A percentile compares a stretch with the other conserved stretches of the same genome.
Evolutionary conservation across 2,888 invertebrate genomes (phyloP).

Genomic region (Hemithea aestivaria): DNA sequence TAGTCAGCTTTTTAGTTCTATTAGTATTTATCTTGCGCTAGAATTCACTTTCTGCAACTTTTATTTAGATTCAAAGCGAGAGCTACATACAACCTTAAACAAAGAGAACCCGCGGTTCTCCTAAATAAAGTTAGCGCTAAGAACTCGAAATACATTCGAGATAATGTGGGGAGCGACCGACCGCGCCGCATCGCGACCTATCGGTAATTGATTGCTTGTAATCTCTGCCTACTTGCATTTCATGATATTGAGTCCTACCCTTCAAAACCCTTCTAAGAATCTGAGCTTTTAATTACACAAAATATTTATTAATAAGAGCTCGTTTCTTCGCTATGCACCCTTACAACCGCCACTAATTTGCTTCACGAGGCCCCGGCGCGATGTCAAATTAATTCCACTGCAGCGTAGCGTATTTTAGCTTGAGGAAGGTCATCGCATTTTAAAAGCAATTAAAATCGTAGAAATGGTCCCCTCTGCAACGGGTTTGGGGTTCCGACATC

Average conservation of each 20-base stretch:
- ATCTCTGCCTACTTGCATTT: background rate
- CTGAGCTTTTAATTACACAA: too few species aligned
- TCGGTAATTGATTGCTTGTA: constrained; percentile 1
- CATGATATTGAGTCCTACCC: background rate
- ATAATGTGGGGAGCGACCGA: too few species aligned
- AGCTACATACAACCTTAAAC: constrained; percentile 1
- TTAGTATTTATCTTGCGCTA: constrained; percentile 3
- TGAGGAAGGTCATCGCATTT: constrained; percentile 19
- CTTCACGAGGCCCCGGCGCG: constrained; percentile 25
- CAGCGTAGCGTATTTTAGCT: constrained; percentile 34
- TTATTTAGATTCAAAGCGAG: constrained; percentile 2
- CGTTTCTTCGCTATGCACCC: constrained; percentile 14
- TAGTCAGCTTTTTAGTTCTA: background rate
- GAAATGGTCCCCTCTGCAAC: constrained; percentile 19
- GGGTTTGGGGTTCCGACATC: constrained; percentile 23
- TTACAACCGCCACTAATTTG: constrained; percentile 25
- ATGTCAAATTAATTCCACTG: constrained; percentile 37
- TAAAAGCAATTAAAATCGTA: constrained; percentile 17
- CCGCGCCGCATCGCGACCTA: background rate
- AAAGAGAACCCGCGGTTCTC: background rate
- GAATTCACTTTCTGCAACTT: constrained; percentile 3
- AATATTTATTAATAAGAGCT: too few species aligned
- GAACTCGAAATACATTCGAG: too few species aligned
- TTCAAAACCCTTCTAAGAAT: background rate
- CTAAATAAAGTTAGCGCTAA: too few species aligned